Evolutionary conservation across 2,113 vertebrate species (phyloP), one percentile per base, ranked within the genome.

Genomic region (Chitala chitala): DNA sequence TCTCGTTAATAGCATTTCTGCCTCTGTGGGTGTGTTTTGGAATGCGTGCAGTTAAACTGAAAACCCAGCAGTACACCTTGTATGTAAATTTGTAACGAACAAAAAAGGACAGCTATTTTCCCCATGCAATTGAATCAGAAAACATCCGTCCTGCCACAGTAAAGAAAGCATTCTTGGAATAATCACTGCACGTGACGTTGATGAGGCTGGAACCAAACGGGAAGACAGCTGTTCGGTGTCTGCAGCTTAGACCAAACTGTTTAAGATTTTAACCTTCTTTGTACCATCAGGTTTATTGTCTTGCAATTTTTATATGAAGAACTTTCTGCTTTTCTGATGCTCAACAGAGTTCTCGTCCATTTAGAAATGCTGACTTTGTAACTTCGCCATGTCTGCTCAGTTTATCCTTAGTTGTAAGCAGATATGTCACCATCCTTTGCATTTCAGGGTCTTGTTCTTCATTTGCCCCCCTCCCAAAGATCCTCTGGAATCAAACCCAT

Each of bases 71-170:
- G 59, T 89, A 92, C n/a, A n/a, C 91, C 88, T 75, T 89, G 81
- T 82, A 76, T 50, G 92, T 90, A 22, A 92, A 86, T 76, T 73
- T 84, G 80, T 89, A 89, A n/a, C 87, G 88, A 42, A 92, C 92
- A 88, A 76, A 92, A 90, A 54, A 92, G 83, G 46, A 86, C 87
- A 71, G 90, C 87, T 68, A 92, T 75, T 65, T 90, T 81, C 91
- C 90, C 88, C 87, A 90, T 82, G 87, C 92, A 65, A 92, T 89
- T 44, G 88, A 90, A 26, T 92, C 87, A 31, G 78, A 54, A 75
- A 91, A 90, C 80, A 92, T 86, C 75, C 7, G 85, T 56, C 81
- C 85, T 42, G 89, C 89, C 69, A 92, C 91, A 2, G 68, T 78
- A 84, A 89, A 87, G 77, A 92, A 91, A 64, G 92, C 72, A 2